Base-by-base conservation (phyloP, 1,140 invertebrate genomes). In the Stratiolaelaps scimitus region DNA sequence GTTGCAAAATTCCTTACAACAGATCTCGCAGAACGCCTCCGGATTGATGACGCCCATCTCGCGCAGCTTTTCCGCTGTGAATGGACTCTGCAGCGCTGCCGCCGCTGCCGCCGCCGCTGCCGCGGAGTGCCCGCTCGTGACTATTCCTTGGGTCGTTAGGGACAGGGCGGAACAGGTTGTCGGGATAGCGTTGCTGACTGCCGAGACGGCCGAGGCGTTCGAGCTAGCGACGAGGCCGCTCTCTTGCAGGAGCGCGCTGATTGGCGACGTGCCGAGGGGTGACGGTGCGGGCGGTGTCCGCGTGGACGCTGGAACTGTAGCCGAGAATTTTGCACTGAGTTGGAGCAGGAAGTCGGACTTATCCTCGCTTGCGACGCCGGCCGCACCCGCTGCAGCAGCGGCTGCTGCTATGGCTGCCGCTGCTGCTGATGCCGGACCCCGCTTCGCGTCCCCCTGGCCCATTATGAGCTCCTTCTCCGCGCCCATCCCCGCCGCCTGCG, bases 1-100 rank as follows among this genome's bases (percentile, higher is more conserved):
- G 74, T 94, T 95, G 75, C 87, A 89, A 75, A 93, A 90, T 77
- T 94, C 91, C 74, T 94, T 94, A 73, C 87, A 88, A 74, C 92
- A 96, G 53, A 93, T 83, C 72, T 93, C 89, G 76, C 91, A 95
- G 74, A 92, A 94, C 15, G 88, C 87, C 71, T 91, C 88, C 1
- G 85, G 83, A 75, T 89, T 88, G 68, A 87, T 83, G 0, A 91
- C 84, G 10, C 87, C 87, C 30, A 89, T 76, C 67, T 84, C 81
- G 2, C 83, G 80, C 13, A 89, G 75, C 23, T 83, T 83, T 60
- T 88, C 87, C 75, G 71, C 81, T 80, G 71, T 85, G 80, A 69
- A 84, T 26, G 70, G 53, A 46, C 67, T 20, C 47, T 68, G 40
- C 26, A 43, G 44, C 26, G 66, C 44, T 66, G 64, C 67, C 44